Base-by-base conservation (phyloP, 1,140 invertebrate genomes). In the Chironomus striatipennis region DNA sequence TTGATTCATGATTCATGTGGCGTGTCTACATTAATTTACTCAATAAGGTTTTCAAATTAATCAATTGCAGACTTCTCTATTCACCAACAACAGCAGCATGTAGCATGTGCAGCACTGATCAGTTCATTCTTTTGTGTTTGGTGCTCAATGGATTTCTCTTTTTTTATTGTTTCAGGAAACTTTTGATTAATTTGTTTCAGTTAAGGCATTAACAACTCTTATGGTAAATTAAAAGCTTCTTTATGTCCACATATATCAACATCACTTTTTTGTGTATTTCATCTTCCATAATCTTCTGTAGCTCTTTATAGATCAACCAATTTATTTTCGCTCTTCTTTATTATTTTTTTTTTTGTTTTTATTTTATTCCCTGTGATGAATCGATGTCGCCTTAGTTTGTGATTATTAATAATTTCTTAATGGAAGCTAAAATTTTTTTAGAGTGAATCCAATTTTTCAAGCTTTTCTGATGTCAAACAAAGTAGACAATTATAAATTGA, bases 41-140 rank as follows among this genome's bases (percentile, higher is more conserved):
- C 65, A 70, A 70, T 70, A 70, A 70, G 17, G 20, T 70, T 70
- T 70, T 70, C 47, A 70, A 70, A 70, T 70, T 20, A 70, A 70
- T 70, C 65, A 70, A 70, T 70, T 70, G 17, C 65, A 12, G 47
- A 34, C 24, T 34, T 34, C 24, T 34, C 24, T 34, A 34, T 34
- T 34, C 24, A 34, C 24, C 24, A 34, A 34, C 24, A 34, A 34
- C 24, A 57, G 47, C 47, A 57, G 47, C 47, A 47, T 47, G 24
- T 15, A 15, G 47, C 8, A 57, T 57, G 47, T 57, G 47, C 47
- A 57, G 12, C 47, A 57, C n/a, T 57, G 47, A 57, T n/a, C 24
- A 34, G 24, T 34, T 2, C 24, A 34, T 34, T 34, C 24, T 34
- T 34, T 34, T 34, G n/a, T 34, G 24, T 34, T 34, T 34, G 1